Percentiles rank a stretch among this genome's conserved stretches.
These are phyloP conservation scores for Rhinoptilus africanus DNA, from an alignment of 2,113 vertebrate genomes.

Conservation along the genomic window DNA sequence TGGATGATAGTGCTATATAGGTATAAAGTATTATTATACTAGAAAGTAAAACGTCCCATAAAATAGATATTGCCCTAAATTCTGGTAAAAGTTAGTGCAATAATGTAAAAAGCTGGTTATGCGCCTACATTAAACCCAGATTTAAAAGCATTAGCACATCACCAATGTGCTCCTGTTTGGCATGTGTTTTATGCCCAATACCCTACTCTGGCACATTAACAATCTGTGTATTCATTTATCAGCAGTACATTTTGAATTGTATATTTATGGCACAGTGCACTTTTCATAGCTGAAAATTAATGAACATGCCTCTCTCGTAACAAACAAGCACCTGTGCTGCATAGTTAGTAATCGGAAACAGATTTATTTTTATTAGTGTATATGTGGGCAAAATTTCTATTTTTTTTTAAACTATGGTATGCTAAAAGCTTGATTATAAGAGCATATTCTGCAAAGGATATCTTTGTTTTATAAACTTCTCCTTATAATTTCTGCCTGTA, in stretches of 20 bases:
- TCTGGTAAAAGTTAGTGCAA: slow-evolving; percentile 69
- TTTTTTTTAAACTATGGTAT: slow-evolving; percentile 58
- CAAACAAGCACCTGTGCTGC: slow-evolving; percentile 99
- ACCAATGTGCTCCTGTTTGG: slow-evolving; percentile 84
- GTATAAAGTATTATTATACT: slow-evolving; percentile 74
- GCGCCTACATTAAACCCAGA: slow-evolving; percentile 68
- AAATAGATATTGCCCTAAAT: slow-evolving; percentile 69
- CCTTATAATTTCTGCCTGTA: slow-evolving; percentile 54
- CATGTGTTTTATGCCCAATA: slow-evolving; percentile 86
- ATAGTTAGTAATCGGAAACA: slow-evolving; percentile 99
- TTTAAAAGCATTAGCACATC: slow-evolving; percentile 84
- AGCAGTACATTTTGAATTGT: slow-evolving; percentile 95
- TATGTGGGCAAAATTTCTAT: slow-evolving; percentile 88
- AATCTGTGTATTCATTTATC: slow-evolving; percentile 99
- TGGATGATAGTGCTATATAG: slow-evolving; percentile 60
- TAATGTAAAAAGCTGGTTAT: slow-evolving; percentile 66
- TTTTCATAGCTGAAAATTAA: slow-evolving; percentile 99
- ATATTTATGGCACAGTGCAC: slow-evolving; percentile 98
- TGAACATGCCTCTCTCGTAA: slow-evolving; percentile 99
- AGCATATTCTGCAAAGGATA: slow-evolving; percentile 50
- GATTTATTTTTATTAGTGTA: slow-evolving; percentile 99
- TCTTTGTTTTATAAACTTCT: slow-evolving; percentile 64
- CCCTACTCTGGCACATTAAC: slow-evolving; percentile 96
- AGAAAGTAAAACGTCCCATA: slow-evolving; percentile 47
- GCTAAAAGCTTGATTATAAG: slow-evolving; percentile 62